phyloP scores from a whole-genome alignment of 2,113 vertebrate genomes.

The Suncus etruscus region DNA sequence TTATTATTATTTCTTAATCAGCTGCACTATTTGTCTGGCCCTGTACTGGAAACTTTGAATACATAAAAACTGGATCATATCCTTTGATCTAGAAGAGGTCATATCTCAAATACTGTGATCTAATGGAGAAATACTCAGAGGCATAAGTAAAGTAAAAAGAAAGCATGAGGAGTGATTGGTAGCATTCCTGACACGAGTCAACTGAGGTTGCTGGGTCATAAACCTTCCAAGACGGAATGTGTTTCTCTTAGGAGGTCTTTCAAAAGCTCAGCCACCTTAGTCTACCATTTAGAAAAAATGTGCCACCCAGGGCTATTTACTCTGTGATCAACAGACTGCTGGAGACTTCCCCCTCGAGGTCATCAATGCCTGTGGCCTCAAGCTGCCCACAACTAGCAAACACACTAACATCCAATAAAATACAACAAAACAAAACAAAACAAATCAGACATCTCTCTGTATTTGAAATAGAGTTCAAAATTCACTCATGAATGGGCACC shows the following conservation, averaged over 20 bases:
- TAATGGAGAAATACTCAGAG: slow-evolving; percentile 12
- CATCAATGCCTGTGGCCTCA: not conserved
- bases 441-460: not conserved
- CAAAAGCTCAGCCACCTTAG: not conserved
- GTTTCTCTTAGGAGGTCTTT: slow-evolving; percentile 3
- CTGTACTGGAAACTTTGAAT: not conserved
- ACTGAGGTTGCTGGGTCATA: not conserved
- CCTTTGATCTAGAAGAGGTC: slow-evolving; percentile 12
- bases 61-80: slow-evolving; percentile 32
- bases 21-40: too few species aligned
- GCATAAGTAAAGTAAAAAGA: not conserved
- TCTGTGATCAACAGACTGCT: not conserved
- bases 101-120: not conserved
- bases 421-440: not conserved
- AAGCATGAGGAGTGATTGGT: not conserved
- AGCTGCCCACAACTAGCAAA: not conserved
- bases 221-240: slow-evolving; percentile 35
- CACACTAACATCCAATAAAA: not conserved
- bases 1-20: too few species aligned
- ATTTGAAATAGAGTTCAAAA: not conserved
- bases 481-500: not conserved
- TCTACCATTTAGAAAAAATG: not conserved
- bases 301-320: not conserved
- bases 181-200: not conserved
- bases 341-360: not conserved